Evolutionary conservation across 64 coral and sea anemone genomes (phyloP).

Genomic region (Acropora tenuis): DNA sequence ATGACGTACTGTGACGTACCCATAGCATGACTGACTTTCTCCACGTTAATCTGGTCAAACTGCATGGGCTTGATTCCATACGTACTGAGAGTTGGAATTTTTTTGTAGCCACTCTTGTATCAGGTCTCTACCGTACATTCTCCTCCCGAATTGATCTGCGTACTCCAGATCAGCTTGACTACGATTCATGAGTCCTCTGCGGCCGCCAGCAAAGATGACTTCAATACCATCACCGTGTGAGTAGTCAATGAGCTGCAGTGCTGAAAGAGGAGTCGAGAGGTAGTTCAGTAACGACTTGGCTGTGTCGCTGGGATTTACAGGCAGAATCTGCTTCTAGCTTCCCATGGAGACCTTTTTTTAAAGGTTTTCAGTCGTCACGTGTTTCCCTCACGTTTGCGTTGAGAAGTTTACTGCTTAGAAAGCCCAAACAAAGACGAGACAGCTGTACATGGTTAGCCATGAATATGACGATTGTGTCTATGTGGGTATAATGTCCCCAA

Average conservation of each 20-base stretch:
- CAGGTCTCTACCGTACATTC: conserved; percentile 69
- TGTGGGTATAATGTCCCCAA: too few species aligned
- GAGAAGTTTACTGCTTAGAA: too few species aligned
- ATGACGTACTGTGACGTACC: conserved; percentile 27
- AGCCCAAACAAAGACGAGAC: too few species aligned
- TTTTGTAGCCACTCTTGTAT: conserved; percentile 65
- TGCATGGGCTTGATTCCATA: conserved; percentile 58
- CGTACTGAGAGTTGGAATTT: conserved; percentile 47
- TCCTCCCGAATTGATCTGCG: background rate
- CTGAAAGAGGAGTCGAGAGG: conserved; percentile 15
- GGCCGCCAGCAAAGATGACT: conserved; percentile 70
- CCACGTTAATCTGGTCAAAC: conserved; percentile 54
- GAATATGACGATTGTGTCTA: too few species aligned
- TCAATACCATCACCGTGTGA: conserved; percentile 70
- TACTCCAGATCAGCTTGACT: conserved; percentile 49
- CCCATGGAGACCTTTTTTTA: too few species aligned
- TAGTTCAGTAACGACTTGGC: too few species aligned
- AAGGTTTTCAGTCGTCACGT: too few species aligned
- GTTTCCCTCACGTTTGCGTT: too few species aligned
- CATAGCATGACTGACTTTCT: conserved; percentile 51
- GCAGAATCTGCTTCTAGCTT: too few species aligned
- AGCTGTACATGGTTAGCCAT: too few species aligned
- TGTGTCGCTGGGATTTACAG: too few species aligned
- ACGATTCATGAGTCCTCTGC: conserved; percentile 23
- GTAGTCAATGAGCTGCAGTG: conserved; percentile 66